Evolutionary conservation across 1,140 invertebrate species (phyloP).

Genomic region (Harlomillsia oculata): DNA sequence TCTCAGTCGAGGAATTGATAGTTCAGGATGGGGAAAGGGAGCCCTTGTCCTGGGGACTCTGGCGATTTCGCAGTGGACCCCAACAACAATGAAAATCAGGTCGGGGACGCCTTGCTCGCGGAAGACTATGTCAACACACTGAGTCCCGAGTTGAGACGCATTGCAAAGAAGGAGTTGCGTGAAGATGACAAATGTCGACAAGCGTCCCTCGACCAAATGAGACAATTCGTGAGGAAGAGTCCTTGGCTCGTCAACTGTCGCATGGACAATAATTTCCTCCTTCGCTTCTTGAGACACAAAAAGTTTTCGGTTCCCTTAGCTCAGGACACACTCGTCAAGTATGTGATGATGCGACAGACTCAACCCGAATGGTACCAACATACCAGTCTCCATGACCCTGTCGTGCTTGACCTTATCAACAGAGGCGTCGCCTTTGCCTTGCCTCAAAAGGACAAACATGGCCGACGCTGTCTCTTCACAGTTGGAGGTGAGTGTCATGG

Average conservation of each 20-base stretch:
- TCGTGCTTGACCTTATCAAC: conserved; percentile 58
- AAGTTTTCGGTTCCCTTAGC: conserved; percentile 74
- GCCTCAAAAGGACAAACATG: conserved; percentile 62
- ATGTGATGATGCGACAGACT: conserved; percentile 61
- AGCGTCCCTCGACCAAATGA: conserved; percentile 55
- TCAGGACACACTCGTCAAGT: conserved; percentile 68
- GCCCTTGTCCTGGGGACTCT: conserved; percentile 19
- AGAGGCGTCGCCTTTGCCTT: conserved; percentile 65
- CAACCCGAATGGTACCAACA: conserved; percentile 53
- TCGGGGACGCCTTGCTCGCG: too few species aligned
- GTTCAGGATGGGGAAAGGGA: conserved; percentile 16
- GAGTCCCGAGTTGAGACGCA: conserved; percentile 48
- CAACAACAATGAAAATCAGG: too few species aligned
- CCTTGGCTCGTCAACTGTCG: conserved; percentile 57
- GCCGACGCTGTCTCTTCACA: conserved; percentile 65
- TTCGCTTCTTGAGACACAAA: conserved; percentile 68
- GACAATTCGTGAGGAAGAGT: conserved; percentile 62
- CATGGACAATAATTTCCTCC: conserved; percentile 60
- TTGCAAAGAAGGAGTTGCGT: conserved; percentile 57
- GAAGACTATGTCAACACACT: conserved; percentile 54
- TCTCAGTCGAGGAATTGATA: too few species aligned
- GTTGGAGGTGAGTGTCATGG: conserved; percentile 53
- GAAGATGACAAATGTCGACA: conserved; percentile 56
- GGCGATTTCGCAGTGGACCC: too few species aligned
- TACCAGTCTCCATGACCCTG: conserved; percentile 57